Evolutionary conservation across 2,113 vertebrate species (phyloP), one percentile per base, ranked within the genome.

Genomic region (Trichomycterus rosablanca): DNA sequence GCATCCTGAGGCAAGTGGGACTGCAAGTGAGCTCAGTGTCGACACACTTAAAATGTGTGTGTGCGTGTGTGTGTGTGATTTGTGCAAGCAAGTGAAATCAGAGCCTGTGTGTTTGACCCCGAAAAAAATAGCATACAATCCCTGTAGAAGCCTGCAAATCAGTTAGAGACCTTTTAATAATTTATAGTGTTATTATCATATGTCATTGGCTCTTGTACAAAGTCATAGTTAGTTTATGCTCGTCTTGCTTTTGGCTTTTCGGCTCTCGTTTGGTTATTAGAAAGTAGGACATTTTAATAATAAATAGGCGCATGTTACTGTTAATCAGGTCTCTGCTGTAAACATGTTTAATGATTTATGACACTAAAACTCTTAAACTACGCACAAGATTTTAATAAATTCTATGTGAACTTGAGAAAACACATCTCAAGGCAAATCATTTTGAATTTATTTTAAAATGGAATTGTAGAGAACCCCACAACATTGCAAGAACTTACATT

Each of bases 1-100:
- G 53, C 63, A 67, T 78, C 56, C 75, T 74, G 57, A 76, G 79
- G 74, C 77, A 35, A 57, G 26, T 55, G 66, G 12, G 54, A 51
- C 64, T n/a, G n/a, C n/a, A n/a, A n/a, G n/a, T 60, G 48, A 24
- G 7, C 51, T 42, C 51, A 14, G n/a, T n/a, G n/a, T n/a, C n/a
- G n/a, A n/a, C n/a, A n/a, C n/a, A n/a, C n/a, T n/a, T n/a, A n/a
- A 30, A 39, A n/a, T 55, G 39, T 14, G 28, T 56, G 40, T 55
- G 61, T 62, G 39, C 56, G 52, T 55, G 50, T 35, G 39, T 42
- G 28, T 39, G 39, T 52, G 50, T 48, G 20, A 7, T 35, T 7
- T 48, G 49, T 23, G 48, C 42, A 62, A 34, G 26, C 4, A 4
- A 1, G 18, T 45, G 49, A 60, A 65, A 70, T 45, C 32, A 37